Percentiles rank a stretch among this genome's conserved stretches.
phyloP scores from a whole-genome alignment of 1,140 invertebrate genomes.

The Platyura marginata region DNA sequence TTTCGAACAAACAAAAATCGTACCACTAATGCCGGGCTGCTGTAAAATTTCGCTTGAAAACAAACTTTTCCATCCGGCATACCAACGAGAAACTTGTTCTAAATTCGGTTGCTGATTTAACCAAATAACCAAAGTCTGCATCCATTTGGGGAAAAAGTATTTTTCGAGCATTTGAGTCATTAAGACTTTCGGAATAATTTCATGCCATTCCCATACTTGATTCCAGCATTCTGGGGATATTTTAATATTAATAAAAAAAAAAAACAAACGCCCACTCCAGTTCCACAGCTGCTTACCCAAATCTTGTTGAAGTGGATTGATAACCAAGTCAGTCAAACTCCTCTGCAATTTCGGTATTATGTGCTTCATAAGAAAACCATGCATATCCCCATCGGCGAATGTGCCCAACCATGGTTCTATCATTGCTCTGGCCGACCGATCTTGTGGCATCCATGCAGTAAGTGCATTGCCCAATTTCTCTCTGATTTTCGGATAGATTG shows the following conservation, averaged over 20 bases:
- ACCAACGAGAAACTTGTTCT: constrained; percentile 74
- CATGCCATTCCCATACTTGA: constrained; percentile 74
- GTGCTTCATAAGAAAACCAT: constrained; percentile 71
- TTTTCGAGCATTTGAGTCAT: constrained; percentile 62
- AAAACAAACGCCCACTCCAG: background rate
- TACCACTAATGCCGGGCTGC: constrained; percentile 35
- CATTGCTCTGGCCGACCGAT: constrained; percentile 80
- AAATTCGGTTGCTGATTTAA: constrained; percentile 58
- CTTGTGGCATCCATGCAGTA: constrained; percentile 79
- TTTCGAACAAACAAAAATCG: too few species aligned
- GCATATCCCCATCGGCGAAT: constrained; percentile 62
- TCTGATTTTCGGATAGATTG: constrained; percentile 81
- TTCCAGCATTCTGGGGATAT: constrained; percentile 43
- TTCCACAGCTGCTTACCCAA: constrained; percentile 35
- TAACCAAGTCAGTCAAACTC: constrained; percentile 45
- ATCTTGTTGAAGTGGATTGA: constrained; percentile 74
- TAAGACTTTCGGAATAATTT: constrained; percentile 48
- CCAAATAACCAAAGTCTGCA: constrained; percentile 63
- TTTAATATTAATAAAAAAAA: constrained; percentile 10
- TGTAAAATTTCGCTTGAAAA: constrained; percentile 44
- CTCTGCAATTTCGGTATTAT: constrained; percentile 79
- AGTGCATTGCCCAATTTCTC: constrained; percentile 79
- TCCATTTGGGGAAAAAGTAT: constrained; percentile 76
- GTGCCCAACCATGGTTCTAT: constrained; percentile 82
- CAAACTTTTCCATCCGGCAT: constrained; percentile 70